Evolutionary conservation across 2,113 vertebrate species (phyloP).

Genomic region (Salvelinus namaycush): DNA sequence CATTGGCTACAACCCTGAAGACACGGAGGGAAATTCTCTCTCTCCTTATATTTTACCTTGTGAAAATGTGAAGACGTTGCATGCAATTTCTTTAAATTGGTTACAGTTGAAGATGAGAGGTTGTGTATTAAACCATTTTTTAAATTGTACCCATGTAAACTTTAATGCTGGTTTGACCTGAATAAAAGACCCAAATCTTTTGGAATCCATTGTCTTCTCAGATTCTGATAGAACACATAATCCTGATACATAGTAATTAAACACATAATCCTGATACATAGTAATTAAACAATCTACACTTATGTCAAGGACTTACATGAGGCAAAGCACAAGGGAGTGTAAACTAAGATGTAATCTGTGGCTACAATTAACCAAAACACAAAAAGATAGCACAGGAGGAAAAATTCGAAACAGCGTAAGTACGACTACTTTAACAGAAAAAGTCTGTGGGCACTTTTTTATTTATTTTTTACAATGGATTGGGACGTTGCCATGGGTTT

Average conservation of each 20-base stretch:
- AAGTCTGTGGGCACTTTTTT: not conserved
- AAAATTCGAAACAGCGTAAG: not conserved
- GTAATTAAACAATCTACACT: not conserved
- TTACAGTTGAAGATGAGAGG: not conserved
- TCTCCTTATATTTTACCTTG: not conserved
- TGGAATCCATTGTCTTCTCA: not conserved
- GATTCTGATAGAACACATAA: not conserved
- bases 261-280: not conserved
- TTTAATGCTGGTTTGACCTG: not conserved
- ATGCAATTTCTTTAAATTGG: conserved; percentile 5
- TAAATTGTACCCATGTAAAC: not conserved
- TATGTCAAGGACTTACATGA: not conserved
- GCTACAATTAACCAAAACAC: not conserved
- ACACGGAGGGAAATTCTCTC: not conserved
- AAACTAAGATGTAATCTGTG: not conserved
- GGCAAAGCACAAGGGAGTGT: not conserved
- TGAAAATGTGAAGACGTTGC: not conserved
- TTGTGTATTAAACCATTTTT: not conserved
- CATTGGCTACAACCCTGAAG: not conserved
- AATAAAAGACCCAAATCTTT: not conserved
- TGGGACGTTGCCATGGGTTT: not conserved
- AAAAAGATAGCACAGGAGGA: no score
- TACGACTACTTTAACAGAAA: not conserved
- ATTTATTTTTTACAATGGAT: not conserved
- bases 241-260: not conserved